Evolutionary conservation across 2,113 vertebrate genomes (phyloP).

Genomic region (Monopterus albus): DNA sequence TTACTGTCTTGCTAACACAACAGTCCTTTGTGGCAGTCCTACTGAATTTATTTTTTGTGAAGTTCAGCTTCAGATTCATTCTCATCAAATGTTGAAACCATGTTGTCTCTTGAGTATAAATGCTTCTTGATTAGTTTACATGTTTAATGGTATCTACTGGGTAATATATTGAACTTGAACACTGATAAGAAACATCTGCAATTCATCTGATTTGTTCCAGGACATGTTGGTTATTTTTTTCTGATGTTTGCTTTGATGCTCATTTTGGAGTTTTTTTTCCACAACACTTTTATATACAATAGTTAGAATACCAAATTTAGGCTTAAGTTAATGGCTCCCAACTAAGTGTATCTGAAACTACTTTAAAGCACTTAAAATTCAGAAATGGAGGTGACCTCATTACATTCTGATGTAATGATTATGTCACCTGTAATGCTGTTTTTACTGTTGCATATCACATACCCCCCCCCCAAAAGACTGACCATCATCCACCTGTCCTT

Average conservation of each 20-base stretch:
- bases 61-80: background rate
- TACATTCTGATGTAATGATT: background rate
- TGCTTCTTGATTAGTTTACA: background rate
- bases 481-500: slow-evolving; percentile 68
- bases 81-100: background rate
- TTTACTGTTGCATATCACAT: background rate
- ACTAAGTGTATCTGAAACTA: background rate
- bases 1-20: background rate
- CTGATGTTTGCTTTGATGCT: no score
- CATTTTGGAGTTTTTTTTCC: no score
- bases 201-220: no score
- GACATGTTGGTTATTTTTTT: no score
- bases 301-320: no score
- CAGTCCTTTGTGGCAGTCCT: background rate
- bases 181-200: no score
- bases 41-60: background rate
- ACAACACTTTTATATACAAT: no score
- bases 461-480: slow-evolving; percentile 27
- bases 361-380: background rate
- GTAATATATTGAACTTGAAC: no score
- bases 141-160: no score
- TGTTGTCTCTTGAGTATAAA: background rate
- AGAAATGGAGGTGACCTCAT: background rate
- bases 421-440: background rate
- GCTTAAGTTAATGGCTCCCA: background rate